A percentile compares a stretch with the other conserved stretches of the same genome.
These are phyloP conservation scores for Spizella passerina DNA, from an alignment of 2,797 vertebrate genomes.

Conservation along the genomic window DNA sequence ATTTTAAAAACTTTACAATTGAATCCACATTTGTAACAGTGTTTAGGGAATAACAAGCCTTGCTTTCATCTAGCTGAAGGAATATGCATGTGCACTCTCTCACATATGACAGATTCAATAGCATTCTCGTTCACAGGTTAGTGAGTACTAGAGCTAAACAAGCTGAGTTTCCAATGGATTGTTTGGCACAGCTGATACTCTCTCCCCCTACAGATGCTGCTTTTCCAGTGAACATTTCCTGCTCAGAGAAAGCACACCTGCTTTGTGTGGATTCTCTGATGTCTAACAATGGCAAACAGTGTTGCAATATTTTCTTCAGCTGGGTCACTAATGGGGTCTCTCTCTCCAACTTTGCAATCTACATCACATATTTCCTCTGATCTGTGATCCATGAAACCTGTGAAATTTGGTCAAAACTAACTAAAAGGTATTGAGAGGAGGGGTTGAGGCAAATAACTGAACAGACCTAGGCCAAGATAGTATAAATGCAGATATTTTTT, in stretches of 20 bases:
- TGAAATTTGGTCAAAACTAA: background rate
- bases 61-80: background rate
- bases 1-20: background rate
- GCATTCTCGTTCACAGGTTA: background rate
- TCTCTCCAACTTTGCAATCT: background rate
- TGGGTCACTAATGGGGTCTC: background rate
- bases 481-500: background rate
- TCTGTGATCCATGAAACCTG: background rate
- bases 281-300: fast-evolving
- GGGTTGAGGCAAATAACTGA: background rate
- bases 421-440: background rate
- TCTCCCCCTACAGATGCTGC: background rate
- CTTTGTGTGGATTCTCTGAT: background rate
- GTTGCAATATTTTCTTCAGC: background rate
- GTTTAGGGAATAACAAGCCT: background rate
- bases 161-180: background rate
- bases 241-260: background rate
- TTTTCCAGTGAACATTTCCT: background rate
- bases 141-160: background rate
- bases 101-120: background rate
- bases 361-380: background rate
- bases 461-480: background rate
- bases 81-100: background rate
- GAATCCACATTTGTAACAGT: background rate
- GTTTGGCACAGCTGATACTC: background rate